Conservation (phyloP, 2,113 vertebrate species). For the Plectropomus leopardus region DNA sequence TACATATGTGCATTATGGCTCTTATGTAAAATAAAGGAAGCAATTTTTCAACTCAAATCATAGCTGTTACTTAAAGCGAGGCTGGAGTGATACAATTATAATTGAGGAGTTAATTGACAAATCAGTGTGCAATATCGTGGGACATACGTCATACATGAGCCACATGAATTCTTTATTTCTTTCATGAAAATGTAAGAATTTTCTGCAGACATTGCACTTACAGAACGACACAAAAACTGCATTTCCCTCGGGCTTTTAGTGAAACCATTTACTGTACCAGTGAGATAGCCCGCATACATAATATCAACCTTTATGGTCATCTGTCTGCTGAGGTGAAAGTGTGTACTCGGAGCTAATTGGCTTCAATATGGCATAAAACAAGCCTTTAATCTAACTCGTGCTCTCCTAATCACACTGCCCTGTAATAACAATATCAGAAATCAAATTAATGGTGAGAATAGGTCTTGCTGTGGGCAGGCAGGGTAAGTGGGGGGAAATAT, state of each 20-base stretch:
- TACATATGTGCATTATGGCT: background rate
- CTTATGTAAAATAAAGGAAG: constrained; percentile 36
- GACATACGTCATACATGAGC: constrained; percentile 48
- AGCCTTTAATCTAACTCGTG: constrained; percentile 53
- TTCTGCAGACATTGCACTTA: constrained; percentile 9
- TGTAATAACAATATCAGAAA: constrained; percentile 65
- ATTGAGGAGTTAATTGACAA: constrained; percentile 54
- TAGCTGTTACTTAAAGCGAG: constrained; percentile 14
- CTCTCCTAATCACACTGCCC: constrained; percentile 53
- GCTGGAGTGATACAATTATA: constrained; percentile 1
- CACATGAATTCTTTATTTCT: constrained; percentile 48
- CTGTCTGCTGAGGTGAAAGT: constrained; percentile 53
- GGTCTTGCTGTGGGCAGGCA: constrained; percentile 48
- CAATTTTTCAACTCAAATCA: constrained; percentile 37
- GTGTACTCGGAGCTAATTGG: constrained; percentile 54
- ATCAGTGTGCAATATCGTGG: constrained; percentile 15
- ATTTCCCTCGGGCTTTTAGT: constrained; percentile 3
- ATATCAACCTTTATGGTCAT: constrained; percentile 52
- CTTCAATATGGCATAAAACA: constrained; percentile 61
- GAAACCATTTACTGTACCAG: background rate
- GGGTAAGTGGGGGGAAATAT: constrained; percentile 41
- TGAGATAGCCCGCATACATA: constrained; percentile 23
- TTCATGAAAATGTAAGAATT: constrained; percentile 8
- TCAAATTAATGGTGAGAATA: constrained; percentile 62
- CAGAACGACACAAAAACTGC: background rate